These are phyloP conservation scores for Reinhardtius hippoglossoides DNA, from an alignment of 2,113 vertebrate species.

Conservation along the genomic window DNA sequence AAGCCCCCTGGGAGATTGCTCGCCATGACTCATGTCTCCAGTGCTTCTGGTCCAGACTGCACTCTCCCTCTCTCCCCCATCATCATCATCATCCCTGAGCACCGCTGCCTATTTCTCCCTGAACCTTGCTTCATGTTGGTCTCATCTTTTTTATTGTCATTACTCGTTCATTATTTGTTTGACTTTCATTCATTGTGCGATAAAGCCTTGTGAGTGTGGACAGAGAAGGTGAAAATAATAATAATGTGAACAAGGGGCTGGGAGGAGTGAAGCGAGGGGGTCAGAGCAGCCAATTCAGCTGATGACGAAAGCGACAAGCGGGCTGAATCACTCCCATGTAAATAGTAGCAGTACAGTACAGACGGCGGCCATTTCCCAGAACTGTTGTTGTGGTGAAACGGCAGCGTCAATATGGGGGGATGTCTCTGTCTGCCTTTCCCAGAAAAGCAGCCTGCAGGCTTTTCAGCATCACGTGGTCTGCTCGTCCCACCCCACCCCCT, in stretches of 20 bases:
- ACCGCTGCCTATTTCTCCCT: slow-evolving; percentile 21
- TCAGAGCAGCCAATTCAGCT: slow-evolving; percentile 35
- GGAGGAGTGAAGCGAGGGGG: slow-evolving; percentile 29
- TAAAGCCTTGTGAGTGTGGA: slow-evolving; percentile 16
- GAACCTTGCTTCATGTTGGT: slow-evolving; percentile 31
- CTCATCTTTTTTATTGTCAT: slow-evolving; percentile 25
- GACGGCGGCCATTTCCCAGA: slow-evolving; percentile 80
- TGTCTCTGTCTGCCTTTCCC: slow-evolving; percentile 78
- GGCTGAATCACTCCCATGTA: slow-evolving; percentile 39
- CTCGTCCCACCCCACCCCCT: slow-evolving; percentile 43
- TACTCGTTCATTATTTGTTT: slow-evolving; percentile 12
- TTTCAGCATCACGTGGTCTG: slow-evolving; percentile 77
- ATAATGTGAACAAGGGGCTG: not conserved
- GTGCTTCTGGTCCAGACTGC: slow-evolving; percentile 75
- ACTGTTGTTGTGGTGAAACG: slow-evolving; percentile 80
- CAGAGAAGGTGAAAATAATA: not conserved
- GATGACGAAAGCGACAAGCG: slow-evolving; percentile 74
- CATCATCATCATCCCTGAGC: slow-evolving; percentile 34
- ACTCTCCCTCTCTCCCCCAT: slow-evolving; percentile 22
- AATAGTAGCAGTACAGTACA: slow-evolving; percentile 73
- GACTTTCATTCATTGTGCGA: not conserved
- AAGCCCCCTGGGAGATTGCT: slow-evolving; percentile 75
- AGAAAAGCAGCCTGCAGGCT: slow-evolving; percentile 78
- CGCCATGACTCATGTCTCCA: slow-evolving; percentile 82
- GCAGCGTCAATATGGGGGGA: slow-evolving; percentile 77